phyloP scores from a whole-genome alignment of 2,797 vertebrate species.

The Euthynnus affinis region DNA sequence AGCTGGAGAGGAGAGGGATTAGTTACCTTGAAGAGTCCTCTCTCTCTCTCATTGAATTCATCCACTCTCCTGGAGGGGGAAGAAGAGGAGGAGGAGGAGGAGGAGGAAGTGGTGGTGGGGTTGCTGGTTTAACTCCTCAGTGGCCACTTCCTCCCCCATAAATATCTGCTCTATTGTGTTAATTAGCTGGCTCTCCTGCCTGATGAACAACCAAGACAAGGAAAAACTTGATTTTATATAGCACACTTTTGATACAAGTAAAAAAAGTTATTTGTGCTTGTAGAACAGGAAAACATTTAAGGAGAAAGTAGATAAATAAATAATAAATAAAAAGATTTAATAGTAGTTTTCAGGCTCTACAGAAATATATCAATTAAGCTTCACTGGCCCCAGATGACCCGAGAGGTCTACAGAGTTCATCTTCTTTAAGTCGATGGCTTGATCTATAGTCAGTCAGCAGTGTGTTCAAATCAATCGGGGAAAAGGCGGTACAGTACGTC shows the following conservation, averaged over 20 bases:
- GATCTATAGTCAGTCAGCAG: constrained; percentile 15
- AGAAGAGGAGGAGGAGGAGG: constrained; percentile 6
- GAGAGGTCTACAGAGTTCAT: constrained; percentile 25
- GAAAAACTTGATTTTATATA: constrained; percentile 30
- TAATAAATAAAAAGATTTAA: constrained; percentile 6
- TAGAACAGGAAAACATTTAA: constrained; percentile 15
- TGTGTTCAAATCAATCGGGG: constrained; percentile 33
- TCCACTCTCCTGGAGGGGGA: constrained; percentile 25
- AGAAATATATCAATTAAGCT: not conserved
- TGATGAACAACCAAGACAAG: constrained; percentile 28
- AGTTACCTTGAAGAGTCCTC: constrained; percentile 54
- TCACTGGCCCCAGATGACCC: not conserved
- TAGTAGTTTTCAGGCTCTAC: not conserved
- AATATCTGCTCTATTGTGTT: constrained; percentile 48
- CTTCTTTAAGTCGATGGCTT: constrained; percentile 12
- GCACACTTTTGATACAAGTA: too few species aligned
- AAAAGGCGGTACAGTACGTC: constrained; percentile 1
- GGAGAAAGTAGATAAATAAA: constrained; percentile 16
- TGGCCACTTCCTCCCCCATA: constrained; percentile 42
- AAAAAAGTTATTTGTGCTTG: too few species aligned
- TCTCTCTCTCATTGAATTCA: constrained; percentile 27
- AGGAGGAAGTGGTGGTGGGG: constrained; percentile 3
- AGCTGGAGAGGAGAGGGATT: constrained; percentile 40
- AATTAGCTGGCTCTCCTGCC: constrained; percentile 52
- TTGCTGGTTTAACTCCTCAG: constrained; percentile 66